A percentile compares a stretch with the other conserved stretches of the same genome.
phyloP scores from a whole-genome alignment of 2,797 vertebrate species.

The Poeciliopsis turneri region DNA sequence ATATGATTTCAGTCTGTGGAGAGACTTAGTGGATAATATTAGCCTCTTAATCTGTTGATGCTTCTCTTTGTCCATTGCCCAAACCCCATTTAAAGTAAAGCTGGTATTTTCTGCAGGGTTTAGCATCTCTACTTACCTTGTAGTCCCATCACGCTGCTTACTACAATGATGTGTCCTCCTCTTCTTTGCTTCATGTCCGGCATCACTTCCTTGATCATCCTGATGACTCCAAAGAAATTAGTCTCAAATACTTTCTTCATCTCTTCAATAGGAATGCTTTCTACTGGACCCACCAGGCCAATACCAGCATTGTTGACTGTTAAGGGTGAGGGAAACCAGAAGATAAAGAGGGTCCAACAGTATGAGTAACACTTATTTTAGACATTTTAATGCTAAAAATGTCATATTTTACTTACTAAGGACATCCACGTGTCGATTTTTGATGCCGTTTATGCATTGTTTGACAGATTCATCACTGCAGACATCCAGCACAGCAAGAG shows the following conservation, averaged over 20 bases:
- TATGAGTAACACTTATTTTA: background rate
- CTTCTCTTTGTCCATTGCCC: slow-evolving; percentile 16
- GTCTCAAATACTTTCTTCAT: slow-evolving; percentile 86
- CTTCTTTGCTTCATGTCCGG: slow-evolving; percentile 85
- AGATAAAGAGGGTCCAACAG: rapidly evolving
- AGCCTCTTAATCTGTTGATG: slow-evolving; percentile 14
- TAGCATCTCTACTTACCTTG: slow-evolving; percentile 70
- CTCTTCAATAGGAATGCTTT: slow-evolving; percentile 82
- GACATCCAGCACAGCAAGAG: slow-evolving; percentile 78
- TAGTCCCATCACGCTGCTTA: slow-evolving; percentile 86
- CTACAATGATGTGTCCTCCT: slow-evolving; percentile 80
- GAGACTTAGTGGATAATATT: slow-evolving; percentile 1
- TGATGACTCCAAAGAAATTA: slow-evolving; percentile 84
- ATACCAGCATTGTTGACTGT: slow-evolving; percentile 88
- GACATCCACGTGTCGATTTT: slow-evolving; percentile 78
- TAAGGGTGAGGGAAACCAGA: background rate
- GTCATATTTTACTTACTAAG: slow-evolving; percentile 70
- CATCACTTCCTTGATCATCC: slow-evolving; percentile 86
- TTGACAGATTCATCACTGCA: slow-evolving; percentile 82
- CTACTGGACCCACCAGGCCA: slow-evolving; percentile 83
- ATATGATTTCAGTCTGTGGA: background rate
- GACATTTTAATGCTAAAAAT: background rate
- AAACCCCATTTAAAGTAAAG: background rate
- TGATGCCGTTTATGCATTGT: slow-evolving; percentile 81
- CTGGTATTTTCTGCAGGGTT: background rate